Conservation (phyloP, 2,797 vertebrate species). For the Pangasius larnaudii region DNA sequence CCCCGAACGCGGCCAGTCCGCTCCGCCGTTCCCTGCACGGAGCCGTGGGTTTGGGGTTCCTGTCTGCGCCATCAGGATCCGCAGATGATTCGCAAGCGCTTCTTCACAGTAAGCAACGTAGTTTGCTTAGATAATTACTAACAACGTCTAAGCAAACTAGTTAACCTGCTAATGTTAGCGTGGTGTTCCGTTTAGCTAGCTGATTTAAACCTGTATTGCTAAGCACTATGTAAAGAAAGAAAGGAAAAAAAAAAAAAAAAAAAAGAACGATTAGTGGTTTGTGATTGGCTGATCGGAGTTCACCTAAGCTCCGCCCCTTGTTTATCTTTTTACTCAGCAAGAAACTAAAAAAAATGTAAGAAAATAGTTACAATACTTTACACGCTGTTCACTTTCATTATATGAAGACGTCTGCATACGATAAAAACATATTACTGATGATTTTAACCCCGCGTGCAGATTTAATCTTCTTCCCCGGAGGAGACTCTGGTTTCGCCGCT, state of each 20-base stretch:
- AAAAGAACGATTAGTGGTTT: background rate
- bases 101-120: constrained; percentile 46
- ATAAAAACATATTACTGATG: background rate
- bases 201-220: background rate
- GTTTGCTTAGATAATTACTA: background rate
- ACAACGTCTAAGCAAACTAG: background rate
- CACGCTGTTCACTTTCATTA: background rate
- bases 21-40: constrained; percentile 29
- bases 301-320: background rate
- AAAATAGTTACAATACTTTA: background rate
- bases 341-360: background rate
- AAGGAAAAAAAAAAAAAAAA: background rate
- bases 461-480: constrained; percentile 61
- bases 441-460: background rate
- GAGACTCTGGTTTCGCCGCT: constrained; percentile 71
- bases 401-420: background rate
- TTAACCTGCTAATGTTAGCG: background rate
- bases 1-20: constrained; percentile 4
- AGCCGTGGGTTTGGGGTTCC: constrained; percentile 36
- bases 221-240: background rate
- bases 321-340: background rate
- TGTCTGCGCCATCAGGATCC: constrained; percentile 17
- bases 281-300: background rate
- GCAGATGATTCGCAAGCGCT: constrained; percentile 40
- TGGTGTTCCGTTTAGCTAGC: background rate